Evolutionary conservation across 2,797 vertebrate genomes (phyloP), one percentile per base, ranked within the genome.

Genomic region (Thaleichthys pacificus): DNA sequence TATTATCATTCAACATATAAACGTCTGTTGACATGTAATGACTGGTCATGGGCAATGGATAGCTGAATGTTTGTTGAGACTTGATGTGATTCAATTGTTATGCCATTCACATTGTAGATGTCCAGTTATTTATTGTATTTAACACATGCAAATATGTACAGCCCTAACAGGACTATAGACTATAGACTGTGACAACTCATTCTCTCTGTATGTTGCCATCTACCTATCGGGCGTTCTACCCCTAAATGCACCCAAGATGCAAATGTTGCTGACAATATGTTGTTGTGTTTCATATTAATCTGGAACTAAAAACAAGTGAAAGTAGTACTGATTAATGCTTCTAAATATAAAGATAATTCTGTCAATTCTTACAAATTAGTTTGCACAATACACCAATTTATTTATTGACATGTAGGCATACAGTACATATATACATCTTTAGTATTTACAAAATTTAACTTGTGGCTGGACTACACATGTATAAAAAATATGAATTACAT

Each of bases 401-500:
- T 96, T 97, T 92, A 94, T 93, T 95, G 95, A 97, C 94, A 93
- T 92, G 92, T 95, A 95, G 95, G 95, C 94, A 84, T 90, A 92
- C 87, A 87, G 78, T 89, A 86, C 85, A 90, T 91, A 90, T 91
- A 90, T 87, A 96, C 93, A 93, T 86, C 94, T 93, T 89, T 92
- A 94, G 91, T 92, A 94, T 97, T 95, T 98, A 98, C 97, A 98
- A 96, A 96, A 96, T 91, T 94, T 91, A 93, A 93, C 89, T 92
- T 89, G 94, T 95, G 94, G 92, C 94, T 91, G 93, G 91, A 93
- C 92, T 94, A 95, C 93, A 97, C 94, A 95, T 96, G 96, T 96
- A 98, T 94, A 56, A 99, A 94, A 94, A 96, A 96, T 97, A 97
- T 95, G 96, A 95, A 90, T 95, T 92, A 95, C 95, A 93, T 94